Percentiles rank a stretch among this genome's conserved stretches.
These are phyloP conservation scores for Odontothrips loti DNA, from an alignment of 2,888 invertebrate species.

Conservation along the genomic window DNA sequence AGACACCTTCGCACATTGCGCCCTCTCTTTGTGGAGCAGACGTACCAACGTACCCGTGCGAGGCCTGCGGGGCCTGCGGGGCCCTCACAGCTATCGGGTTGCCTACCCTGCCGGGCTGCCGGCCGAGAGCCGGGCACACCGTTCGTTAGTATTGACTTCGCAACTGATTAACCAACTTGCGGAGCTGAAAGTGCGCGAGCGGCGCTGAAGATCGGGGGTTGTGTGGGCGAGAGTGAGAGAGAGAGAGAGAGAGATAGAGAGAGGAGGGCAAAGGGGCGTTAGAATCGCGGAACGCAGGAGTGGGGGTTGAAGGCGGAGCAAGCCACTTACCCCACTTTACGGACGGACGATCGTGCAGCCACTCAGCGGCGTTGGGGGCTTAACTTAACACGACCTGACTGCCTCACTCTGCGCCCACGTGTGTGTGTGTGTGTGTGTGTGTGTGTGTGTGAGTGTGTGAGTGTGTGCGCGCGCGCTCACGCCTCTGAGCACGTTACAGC, in stretches of 20 bases:
- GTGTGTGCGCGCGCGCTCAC: neutral
- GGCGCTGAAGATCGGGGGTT: too few species aligned
- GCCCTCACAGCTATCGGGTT: too few species aligned
- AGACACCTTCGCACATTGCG: neutral
- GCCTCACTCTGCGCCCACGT: neutral
- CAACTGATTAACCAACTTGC: too few species aligned
- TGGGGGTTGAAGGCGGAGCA: neutral
- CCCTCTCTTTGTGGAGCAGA: too few species aligned
- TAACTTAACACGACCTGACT: conserved; percentile 23
- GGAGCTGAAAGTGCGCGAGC: too few species aligned
- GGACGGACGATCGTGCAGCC: conserved; percentile 14
- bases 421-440: conserved; percentile 4
- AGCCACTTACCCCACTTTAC: conserved; percentile 19
- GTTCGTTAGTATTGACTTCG: too few species aligned
- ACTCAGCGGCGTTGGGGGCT: conserved; percentile 7
- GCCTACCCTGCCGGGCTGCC: too few species aligned
- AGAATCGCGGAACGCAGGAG: too few species aligned
- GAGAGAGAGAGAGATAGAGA: neutral
- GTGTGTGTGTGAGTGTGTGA: conserved; percentile 2
- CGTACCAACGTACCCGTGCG: too few species aligned
- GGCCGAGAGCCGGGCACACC: too few species aligned
- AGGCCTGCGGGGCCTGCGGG: too few species aligned
- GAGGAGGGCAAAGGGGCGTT: neutral
- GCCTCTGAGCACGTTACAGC: neutral
- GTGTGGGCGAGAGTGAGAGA: too few species aligned